Percentiles rank a stretch among this genome's conserved stretches.
phyloP scores from a whole-genome alignment of 2,113 vertebrate species.

The Eubucco bourcierii region DNA sequence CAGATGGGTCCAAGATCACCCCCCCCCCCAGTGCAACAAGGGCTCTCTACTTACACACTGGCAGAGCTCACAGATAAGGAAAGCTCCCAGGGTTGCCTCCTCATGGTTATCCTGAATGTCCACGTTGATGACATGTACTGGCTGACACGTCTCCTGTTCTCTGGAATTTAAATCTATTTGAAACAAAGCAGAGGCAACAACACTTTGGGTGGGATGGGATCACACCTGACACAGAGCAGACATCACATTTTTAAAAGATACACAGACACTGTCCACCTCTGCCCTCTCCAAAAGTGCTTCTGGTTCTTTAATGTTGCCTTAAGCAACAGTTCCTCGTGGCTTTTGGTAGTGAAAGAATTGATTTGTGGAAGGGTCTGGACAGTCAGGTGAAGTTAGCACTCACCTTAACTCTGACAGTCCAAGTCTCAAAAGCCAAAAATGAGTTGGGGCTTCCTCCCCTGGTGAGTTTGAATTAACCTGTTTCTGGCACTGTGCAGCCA shows the following conservation, averaged over 20 bases:
- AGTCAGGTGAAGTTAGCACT: background rate
- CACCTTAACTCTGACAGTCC: background rate
- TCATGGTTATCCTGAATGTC: constrained; percentile 99
- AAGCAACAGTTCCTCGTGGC: background rate
- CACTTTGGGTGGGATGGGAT: background rate
- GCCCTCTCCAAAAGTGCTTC: background rate
- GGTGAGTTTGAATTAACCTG: background rate
- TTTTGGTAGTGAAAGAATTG: background rate
- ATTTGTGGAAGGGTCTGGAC: background rate
- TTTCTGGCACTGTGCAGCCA: background rate
- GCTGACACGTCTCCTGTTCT: constrained; percentile 95
- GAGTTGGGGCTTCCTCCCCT: background rate
- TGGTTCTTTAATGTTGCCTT: background rate
- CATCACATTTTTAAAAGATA: background rate
- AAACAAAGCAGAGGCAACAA: background rate
- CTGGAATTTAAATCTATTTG: constrained; percentile 85
- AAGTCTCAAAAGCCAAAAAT: background rate
- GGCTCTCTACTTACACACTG: constrained; percentile 90
- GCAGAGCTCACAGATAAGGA: constrained; percentile 98
- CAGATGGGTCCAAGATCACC: background rate
- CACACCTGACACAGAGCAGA: background rate
- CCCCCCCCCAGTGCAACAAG: rapidly evolving
- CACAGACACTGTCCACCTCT: background rate
- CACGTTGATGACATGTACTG: constrained; percentile 97
- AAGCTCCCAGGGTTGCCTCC: constrained; percentile 95